A percentile compares a stretch with the other conserved stretches of the same genome.
phyloP scores from a whole-genome alignment of 2,888 invertebrate species.

The Tachina grossa region DNA sequence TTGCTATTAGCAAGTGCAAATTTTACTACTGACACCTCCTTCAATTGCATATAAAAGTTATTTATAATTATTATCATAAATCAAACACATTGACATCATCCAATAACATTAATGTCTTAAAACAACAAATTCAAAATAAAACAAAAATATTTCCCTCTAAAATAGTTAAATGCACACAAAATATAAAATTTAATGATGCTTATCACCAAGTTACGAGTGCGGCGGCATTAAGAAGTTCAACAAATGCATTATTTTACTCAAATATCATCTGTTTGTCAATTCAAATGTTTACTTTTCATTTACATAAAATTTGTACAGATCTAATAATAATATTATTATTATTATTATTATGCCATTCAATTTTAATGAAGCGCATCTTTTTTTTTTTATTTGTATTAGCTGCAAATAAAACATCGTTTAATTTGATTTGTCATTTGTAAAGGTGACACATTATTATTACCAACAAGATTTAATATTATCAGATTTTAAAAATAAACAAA shows the following conservation, averaged over 20 bases:
- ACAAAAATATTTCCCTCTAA: slow-evolving; percentile 10
- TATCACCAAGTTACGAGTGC: not conserved
- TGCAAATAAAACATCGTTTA: slow-evolving; percentile 1
- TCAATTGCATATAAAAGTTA: slow-evolving; percentile 1
- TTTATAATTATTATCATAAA: slow-evolving; percentile 27
- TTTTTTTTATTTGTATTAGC: slow-evolving; percentile 11
- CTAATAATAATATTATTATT: slow-evolving; percentile 38
- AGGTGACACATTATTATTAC: slow-evolving; percentile 51
- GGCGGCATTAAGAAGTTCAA: slow-evolving; percentile 9
- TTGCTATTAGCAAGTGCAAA: not conserved
- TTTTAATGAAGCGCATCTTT: slow-evolving; percentile 40
- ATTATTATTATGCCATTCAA: not conserved
- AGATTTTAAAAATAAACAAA: slow-evolving; percentile 52
- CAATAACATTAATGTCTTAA: not conserved
- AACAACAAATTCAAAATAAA: not conserved
- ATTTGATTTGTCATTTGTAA: slow-evolving; percentile 29
- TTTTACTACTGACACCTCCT: not conserved
- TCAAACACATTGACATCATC: slow-evolving; percentile 32
- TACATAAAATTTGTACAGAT: slow-evolving; percentile 25
- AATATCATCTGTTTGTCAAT: not conserved
- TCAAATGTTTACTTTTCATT: slow-evolving; percentile 16
- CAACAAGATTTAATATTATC: slow-evolving; percentile 33
- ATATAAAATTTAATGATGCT: slow-evolving; percentile 11
- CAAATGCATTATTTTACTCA: slow-evolving; percentile 2
- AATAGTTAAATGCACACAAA: slow-evolving; percentile 1